These are phyloP conservation scores for Bryconaethiops microstoma DNA, from an alignment of 2,797 vertebrate genomes.

Conservation along the genomic window DNA sequence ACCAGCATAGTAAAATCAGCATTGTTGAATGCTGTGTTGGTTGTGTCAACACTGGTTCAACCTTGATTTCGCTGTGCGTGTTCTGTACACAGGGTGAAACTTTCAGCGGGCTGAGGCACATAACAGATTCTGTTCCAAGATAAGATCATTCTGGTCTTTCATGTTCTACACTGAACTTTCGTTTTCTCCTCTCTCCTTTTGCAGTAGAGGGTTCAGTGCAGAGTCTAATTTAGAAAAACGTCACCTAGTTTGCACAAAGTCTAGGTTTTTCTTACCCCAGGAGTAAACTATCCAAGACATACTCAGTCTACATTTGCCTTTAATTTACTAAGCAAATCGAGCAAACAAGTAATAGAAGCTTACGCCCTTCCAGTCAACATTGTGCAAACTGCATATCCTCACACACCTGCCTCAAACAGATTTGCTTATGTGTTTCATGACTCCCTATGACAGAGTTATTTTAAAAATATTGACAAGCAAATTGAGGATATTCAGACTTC, in stretches of 20 bases:
- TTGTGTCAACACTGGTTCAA: not conserved
- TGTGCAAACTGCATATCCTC: not conserved
- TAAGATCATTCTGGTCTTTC: slow-evolving; percentile 37
- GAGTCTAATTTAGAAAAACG: not conserved
- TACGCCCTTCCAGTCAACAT: not conserved
- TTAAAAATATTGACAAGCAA: too few species aligned
- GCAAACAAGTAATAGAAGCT: not conserved
- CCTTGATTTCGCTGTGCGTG: not conserved
- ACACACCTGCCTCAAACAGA: not conserved
- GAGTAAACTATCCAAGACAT: not conserved
- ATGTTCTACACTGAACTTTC: slow-evolving; percentile 33
- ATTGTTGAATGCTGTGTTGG: not conserved
- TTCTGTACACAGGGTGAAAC: not conserved
- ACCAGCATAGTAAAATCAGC: not conserved
- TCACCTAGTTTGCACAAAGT: not conserved
- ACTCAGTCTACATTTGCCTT: not conserved
- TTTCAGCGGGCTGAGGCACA: too few species aligned
- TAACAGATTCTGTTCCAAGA: not conserved
- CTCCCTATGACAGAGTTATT: too few species aligned
- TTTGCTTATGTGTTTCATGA: not conserved
- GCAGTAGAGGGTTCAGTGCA: not conserved
- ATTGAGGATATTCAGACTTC: too few species aligned
- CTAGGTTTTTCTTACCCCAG: not conserved
- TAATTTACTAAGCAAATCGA: not conserved
- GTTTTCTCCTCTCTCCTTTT: slow-evolving; percentile 16